Evolutionary conservation across 1,140 invertebrate species (phyloP), one percentile per base, ranked within the genome.

Genomic region (Polypedilum vanderplanki): DNA sequence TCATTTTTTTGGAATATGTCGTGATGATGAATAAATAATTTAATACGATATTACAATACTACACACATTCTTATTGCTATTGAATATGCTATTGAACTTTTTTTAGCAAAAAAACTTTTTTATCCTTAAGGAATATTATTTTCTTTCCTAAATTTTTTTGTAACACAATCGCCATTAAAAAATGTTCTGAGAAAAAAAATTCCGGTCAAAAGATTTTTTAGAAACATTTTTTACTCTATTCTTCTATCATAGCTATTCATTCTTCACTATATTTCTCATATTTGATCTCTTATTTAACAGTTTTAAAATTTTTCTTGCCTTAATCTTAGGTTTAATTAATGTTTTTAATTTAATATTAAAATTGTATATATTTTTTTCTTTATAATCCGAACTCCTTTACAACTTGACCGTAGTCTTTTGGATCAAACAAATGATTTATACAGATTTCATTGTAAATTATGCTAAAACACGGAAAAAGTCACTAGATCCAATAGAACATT

Each of bases 151-250:
- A 33, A 57, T 12, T 57, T 57, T 57, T 57, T 12, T n/a, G 24
- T 33, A 15, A 57, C 46, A 57, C 46, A 57, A 57, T 57, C 46
- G 46, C 46, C 46, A 57, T 57, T 57, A 57, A 57, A 57, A 57
- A 57, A 57, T n/a, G 12, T 57, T 57, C 46, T 57, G 46, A 57
- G 46, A 57, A 57, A 57, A 46, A 57, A 57, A 57, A 57, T 57
- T 57, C 46, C 46, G 46, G 46, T 57, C 46, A 57, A 57, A 57
- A 57, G 46, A 57, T n/a, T 57, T 57, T 57, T 57, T 57, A 57
- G 3, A 57, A 57, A 57, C n/a, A n/a, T 57, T 57, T 57, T 57
- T 57, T n/a, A n/a, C 46, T n/a, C n/a, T n/a, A 57, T 57, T 57
- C 46, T 4, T 57, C n/a, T 57, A 57, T 57, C 46, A n/a, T n/a